Evolutionary conservation across 2,888 invertebrate genomes (phyloP), one percentile per base, ranked within the genome.

Genomic region (Stegana nigrithorax): DNA sequence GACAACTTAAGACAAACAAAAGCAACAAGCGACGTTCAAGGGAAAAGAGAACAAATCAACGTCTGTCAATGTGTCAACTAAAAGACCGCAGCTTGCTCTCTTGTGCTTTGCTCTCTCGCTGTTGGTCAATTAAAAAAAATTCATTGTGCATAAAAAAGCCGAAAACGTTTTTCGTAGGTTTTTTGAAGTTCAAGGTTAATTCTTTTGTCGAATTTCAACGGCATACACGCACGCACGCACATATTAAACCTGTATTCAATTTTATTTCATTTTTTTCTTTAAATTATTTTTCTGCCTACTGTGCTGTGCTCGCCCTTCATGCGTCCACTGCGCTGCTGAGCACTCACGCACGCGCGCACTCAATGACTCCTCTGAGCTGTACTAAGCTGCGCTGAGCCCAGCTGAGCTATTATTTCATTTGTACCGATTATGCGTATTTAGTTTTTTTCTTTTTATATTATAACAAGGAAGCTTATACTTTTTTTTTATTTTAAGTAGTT

Each of bases 151-250:
- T 39, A 39, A n/a, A n/a, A n/a, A n/a, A n/a, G n/a, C n/a, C n/a
- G n/a, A n/a, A n/a, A n/a, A n/a, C n/a, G n/a, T 42, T 50, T 50
- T 50, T 50, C 26, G 25, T 50, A 26, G 50, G 26, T 50, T 26
- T 50, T 50, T 50, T 84, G 75, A 84, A 84, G 84, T 83, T 83
- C 84, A 83, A 83, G 83, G 84, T 83, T 84, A 82, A 72, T 67
- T 59, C 66, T 64, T 47, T 50, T 50, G 50, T 50, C 26, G 23
- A n/a, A 12, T 23, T 50, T 50, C 51, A 51, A 36, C 7, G 14
- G 51, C 50, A 25, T 10, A 51, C 27, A 50, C 51, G 23, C 19
- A 45, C 62, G 67, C 57, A 61, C 12, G 21, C 19, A 39, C 19
- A 27, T 1, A 58, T 36, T 51, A 70, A 75, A 77, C 75, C 73